Evolutionary conservation across 2,888 invertebrate species (phyloP).

Genomic region (Microctonus brassicae): DNA sequence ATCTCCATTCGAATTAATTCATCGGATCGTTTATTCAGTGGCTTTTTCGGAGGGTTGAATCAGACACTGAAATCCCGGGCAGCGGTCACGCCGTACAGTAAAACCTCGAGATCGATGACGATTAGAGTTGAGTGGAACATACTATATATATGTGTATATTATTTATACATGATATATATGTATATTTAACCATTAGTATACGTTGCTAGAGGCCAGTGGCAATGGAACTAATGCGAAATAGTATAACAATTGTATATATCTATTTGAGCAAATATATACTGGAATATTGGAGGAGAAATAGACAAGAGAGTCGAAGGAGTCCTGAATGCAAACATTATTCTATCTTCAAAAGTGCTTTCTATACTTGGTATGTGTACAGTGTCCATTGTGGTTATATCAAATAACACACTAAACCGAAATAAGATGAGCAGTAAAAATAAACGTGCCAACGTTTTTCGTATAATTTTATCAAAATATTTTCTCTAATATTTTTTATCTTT

Average conservation of each 20-base stretch:
- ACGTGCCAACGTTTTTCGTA: not conserved
- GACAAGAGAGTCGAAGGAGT: slow-evolving; percentile 3
- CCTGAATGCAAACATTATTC: slow-evolving; percentile 33
- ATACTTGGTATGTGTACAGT: not conserved
- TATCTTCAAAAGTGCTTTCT: slow-evolving; percentile 24
- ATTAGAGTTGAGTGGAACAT: slow-evolving; percentile 29
- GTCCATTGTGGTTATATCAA: slow-evolving; percentile 19
- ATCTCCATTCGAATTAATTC: slow-evolving; percentile 29
- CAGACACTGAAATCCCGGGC: slow-evolving; percentile 27
- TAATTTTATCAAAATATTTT: slow-evolving; percentile 4
- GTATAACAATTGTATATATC: not conserved
- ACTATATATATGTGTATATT: slow-evolving; percentile 17
- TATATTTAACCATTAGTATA: not conserved
- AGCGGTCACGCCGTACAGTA: slow-evolving; percentile 35
- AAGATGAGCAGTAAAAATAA: slow-evolving; percentile 21
- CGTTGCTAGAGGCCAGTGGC: not conserved
- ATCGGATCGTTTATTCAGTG: slow-evolving; percentile 33
- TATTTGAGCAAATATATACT: slow-evolving; percentile 1
- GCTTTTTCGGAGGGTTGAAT: slow-evolving; percentile 23
- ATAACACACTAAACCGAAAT: slow-evolving; percentile 22
- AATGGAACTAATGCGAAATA: not conserved
- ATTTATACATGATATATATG: not conserved
- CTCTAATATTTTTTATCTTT: no score
- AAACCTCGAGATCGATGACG: slow-evolving; percentile 35
- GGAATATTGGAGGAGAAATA: slow-evolving; percentile 17